Base-by-base conservation (phyloP, 2,113 vertebrate genomes). In the Neotragus moschatus region DNA sequence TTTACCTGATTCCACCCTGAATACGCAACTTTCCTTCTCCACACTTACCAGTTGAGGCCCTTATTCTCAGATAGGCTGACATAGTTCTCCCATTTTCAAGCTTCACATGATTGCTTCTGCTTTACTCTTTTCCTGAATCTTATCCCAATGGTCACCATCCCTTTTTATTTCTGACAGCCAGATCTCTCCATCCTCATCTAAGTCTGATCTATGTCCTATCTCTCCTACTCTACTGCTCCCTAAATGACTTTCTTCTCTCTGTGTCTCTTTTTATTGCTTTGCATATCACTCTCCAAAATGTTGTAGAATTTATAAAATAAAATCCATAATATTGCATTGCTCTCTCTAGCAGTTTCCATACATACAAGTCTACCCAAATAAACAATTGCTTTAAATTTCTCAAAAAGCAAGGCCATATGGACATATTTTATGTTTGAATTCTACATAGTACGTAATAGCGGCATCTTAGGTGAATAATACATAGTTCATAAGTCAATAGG, bases 221-320 rank as follows among this genome's bases (percentile, higher is more conserved):
- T 61, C 16, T 81, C 2, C 43, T 77, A 89, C 15, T 73, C 61
- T 77, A 15, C 21, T 43, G 13, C 15, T 55, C n/a, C 58, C 70
- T 60, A 88, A 84, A 55, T 30, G 16, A 61, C 25, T 77, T 8
- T 56, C 17, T 3, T 94, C n/a, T 63, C 16, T 36, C 36, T 84
- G 28, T 39, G 39, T 75, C n/a, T 36, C n/a, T 39, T 17, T 51
- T 49, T 10, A 36, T 58, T 21, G n/a, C n/a, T 53, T 45, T 75
- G 12, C 26, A 17, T 84, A 11, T 25, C 43, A 51, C 25, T 70
- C 7, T 73, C 73, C 23, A 95, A 86, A 84, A 26, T 86, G 10
- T 45, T 89, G 25, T 75, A 47, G 17, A 11, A 55, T 90, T 88
- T 81, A 81, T 90, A 81, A 95, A 90, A 77, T 30, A n/a, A 36